Evolutionary conservation across 2,888 invertebrate species (phyloP).

Genomic region (Orchesella flavescens): DNA sequence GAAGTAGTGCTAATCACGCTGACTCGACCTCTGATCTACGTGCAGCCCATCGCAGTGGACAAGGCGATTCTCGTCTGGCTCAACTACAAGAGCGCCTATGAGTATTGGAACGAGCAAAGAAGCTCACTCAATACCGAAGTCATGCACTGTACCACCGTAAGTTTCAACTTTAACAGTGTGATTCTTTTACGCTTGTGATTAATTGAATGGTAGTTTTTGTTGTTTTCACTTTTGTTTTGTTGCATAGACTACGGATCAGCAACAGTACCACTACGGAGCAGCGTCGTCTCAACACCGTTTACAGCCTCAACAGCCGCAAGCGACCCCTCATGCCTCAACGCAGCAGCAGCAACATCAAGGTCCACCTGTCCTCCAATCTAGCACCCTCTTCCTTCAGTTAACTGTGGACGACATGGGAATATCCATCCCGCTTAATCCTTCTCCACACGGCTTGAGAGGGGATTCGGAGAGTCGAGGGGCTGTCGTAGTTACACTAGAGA

Average conservation of each 20-base stretch:
- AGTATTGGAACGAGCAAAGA: conserved; percentile 98
- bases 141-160: conserved; percentile 77
- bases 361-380: conserved; percentile 78
- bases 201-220: too few species aligned
- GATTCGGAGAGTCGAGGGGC: conserved; percentile 90
- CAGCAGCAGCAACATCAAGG: conserved; percentile 55
- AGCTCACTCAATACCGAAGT: conserved; percentile 93
- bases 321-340: conserved; percentile 17
- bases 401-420: conserved; percentile 98
- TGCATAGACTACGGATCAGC: not conserved
- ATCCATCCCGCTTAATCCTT: conserved; percentile 90
- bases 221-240: too few species aligned
- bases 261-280: not conserved
- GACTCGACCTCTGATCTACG: conserved; percentile 93
- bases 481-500: conserved; percentile 95
- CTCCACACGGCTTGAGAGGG: conserved; percentile 82
- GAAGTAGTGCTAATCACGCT: conserved; percentile 92
- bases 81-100: conserved; percentile 99
- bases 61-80: conserved; percentile 99
- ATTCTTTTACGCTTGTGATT: too few species aligned
- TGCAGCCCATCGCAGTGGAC: conserved; percentile 97
- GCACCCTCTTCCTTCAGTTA: conserved; percentile 92
- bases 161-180: too few species aligned
- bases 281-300: conserved; percentile 11
- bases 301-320: conserved; percentile 31